Conservation (phyloP, 30 jellyfish, hydroid and myxozoan species). For the Mastigias papua region DNA sequence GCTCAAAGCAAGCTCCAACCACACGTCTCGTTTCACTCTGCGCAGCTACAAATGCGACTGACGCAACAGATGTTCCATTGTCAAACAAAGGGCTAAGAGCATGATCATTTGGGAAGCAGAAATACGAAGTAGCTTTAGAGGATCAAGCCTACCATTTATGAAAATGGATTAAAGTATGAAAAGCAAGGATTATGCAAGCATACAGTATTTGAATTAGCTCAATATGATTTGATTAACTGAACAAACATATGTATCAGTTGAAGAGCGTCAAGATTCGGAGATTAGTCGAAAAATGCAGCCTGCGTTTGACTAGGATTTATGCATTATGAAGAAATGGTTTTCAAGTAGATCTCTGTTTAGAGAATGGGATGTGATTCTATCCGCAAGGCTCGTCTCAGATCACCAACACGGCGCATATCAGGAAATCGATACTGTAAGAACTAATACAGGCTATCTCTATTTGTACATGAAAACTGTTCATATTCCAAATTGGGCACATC, state of each 20-base stretch:
- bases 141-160: slow-evolving; percentile 42
- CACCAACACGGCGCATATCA: slow-evolving; percentile 50
- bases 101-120: slow-evolving; percentile 6
- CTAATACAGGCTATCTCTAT: slow-evolving; percentile 54
- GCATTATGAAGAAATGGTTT: slow-evolving; percentile 67
- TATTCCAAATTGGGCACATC: slow-evolving; percentile 63
- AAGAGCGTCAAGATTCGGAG: slow-evolving; percentile 75
- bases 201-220: slow-evolving; percentile 11
- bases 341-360: slow-evolving; percentile 71
- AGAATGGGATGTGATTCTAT: slow-evolving; percentile 57
- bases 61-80: slow-evolving; percentile 9
- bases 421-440: slow-evolving; percentile 49
- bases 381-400: slow-evolving; percentile 59
- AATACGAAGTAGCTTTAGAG: slow-evolving; percentile 21
- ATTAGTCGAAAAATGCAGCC: slow-evolving; percentile 68
- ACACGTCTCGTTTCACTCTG: slow-evolving; percentile 1
- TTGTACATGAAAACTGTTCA: slow-evolving; percentile 49
- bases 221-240: slow-evolving; percentile 65
- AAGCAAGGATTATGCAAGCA: slow-evolving; percentile 31
- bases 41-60: background rate
- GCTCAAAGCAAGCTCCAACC: background rate
- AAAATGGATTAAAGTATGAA: slow-evolving; percentile 40
- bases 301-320: slow-evolving; percentile 56
- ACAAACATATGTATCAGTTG: slow-evolving; percentile 63
- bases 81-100: slow-evolving; percentile 5